These are phyloP conservation scores for Telmatherina bonti DNA, from an alignment of 2,797 vertebrate species.

Conservation along the genomic window DNA sequence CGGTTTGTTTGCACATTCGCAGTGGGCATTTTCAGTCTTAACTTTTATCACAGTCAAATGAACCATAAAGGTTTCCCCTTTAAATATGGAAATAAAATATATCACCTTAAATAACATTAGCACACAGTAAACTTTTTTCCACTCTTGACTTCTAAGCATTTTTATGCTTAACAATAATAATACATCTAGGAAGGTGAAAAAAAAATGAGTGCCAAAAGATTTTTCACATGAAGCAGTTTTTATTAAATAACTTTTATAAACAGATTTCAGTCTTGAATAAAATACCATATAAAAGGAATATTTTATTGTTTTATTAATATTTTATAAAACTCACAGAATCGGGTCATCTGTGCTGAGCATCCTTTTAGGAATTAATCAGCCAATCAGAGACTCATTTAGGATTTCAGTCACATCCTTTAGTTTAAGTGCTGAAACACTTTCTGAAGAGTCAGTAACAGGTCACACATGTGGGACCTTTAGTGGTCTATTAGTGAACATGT, in stretches of 20 bases:
- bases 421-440: background rate
- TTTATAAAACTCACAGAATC: constrained; percentile 19
- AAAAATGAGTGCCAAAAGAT: background rate
- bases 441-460: background rate
- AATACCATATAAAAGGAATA: constrained; percentile 16
- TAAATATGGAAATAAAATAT: background rate
- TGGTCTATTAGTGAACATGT: background rate
- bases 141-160: background rate
- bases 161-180: no score
- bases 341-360: background rate
- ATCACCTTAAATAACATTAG: constrained; percentile 4
- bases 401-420: no score
- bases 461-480: background rate
- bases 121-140: background rate
- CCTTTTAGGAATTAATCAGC: no score
- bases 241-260: no score
- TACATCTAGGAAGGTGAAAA: background rate
- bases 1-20: no score
- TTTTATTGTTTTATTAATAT: constrained; percentile 27
- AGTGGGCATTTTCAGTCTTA: no score
- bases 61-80: background rate
- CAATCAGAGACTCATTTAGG: no score
- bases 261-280: background rate
- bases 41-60: background rate
- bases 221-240: no score